Percentiles rank a stretch among this genome's conserved stretches.
phyloP scores from a whole-genome alignment of 2,797 vertebrate species.

The Oreortyx pictus region DNA sequence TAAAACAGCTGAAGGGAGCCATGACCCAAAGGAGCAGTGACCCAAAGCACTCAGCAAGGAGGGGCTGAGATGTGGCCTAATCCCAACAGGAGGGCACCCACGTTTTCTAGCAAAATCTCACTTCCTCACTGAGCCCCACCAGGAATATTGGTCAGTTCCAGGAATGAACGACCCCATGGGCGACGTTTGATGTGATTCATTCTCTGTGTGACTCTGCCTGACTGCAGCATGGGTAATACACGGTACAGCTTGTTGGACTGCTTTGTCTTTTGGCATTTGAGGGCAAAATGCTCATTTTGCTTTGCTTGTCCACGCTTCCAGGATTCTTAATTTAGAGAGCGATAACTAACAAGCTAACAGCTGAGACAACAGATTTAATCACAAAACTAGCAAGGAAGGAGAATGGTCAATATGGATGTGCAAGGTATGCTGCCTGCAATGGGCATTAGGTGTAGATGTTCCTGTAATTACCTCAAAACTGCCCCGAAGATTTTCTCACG shows the following conservation, averaged over 20 bases:
- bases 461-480: neutral
- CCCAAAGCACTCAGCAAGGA: neutral
- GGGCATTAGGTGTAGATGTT: neutral
- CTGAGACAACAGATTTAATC: neutral
- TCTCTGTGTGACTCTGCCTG: slow-evolving; percentile 14
- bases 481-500: slow-evolving; percentile 2
- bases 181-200: slow-evolving; percentile 27
- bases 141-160: slow-evolving; percentile 37
- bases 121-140: neutral
- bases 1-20: neutral
- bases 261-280: neutral
- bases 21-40: neutral
- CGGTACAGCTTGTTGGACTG: too few species aligned
- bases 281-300: neutral
- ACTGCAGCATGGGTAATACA: neutral
- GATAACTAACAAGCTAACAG: neutral
- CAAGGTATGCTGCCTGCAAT: fast-evolving
- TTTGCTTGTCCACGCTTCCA: neutral
- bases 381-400: neutral
- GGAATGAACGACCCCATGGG: slow-evolving; percentile 53
- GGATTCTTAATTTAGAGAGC: neutral
- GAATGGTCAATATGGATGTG: neutral
- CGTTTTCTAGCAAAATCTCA: slow-evolving; percentile 15
- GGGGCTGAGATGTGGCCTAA: neutral
- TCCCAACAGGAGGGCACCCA: slow-evolving; percentile 1